phyloP scores from a whole-genome alignment of 2,888 invertebrate genomes.

The Zelleria hepariella region DNA sequence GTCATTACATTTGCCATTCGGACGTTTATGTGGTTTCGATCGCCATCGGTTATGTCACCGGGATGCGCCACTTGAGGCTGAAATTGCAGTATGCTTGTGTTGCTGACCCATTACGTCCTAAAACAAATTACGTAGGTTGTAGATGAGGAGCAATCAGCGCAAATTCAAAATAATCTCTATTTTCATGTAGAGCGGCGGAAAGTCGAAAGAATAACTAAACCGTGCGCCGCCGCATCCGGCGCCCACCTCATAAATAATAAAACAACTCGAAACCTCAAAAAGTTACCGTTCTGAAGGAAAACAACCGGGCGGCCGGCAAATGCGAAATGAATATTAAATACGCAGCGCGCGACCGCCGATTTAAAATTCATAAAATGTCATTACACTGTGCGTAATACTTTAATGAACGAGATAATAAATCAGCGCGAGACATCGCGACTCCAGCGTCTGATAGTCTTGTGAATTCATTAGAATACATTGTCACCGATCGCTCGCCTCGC shows the following conservation, averaged over 20 bases:
- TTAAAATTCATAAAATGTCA: constrained; percentile 30
- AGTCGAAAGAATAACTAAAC: not conserved
- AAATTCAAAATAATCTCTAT: not conserved
- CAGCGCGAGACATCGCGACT: constrained; percentile 7
- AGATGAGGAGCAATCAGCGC: not conserved
- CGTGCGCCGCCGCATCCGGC: not conserved
- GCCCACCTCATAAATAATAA: constrained; percentile 4
- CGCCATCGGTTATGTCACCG: too few relatives aligned
- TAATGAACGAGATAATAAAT: constrained; percentile 21
- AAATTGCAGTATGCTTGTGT: too few relatives aligned
- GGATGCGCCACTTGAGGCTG: too few relatives aligned
- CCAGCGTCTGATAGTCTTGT: constrained; percentile 7
- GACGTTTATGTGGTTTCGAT: too few relatives aligned
- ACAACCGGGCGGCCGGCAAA: constrained; percentile 1
- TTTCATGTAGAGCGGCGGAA: not conserved
- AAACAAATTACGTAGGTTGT: too few relatives aligned
- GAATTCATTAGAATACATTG: constrained; percentile 7
- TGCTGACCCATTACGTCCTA: too few relatives aligned
- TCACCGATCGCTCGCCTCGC: not conserved
- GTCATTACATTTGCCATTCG: too few relatives aligned
- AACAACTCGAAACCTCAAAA: constrained; percentile 5
- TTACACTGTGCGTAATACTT: constrained; percentile 26
- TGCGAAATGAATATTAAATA: constrained; percentile 11
- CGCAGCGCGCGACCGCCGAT: constrained; percentile 12
- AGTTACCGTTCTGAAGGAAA: constrained; percentile 1